A percentile compares a stretch with the other conserved stretches of the same genome.
phyloP scores from a whole-genome alignment of 2,113 vertebrate species.

The Chiloscyllium plagiosum region DNA sequence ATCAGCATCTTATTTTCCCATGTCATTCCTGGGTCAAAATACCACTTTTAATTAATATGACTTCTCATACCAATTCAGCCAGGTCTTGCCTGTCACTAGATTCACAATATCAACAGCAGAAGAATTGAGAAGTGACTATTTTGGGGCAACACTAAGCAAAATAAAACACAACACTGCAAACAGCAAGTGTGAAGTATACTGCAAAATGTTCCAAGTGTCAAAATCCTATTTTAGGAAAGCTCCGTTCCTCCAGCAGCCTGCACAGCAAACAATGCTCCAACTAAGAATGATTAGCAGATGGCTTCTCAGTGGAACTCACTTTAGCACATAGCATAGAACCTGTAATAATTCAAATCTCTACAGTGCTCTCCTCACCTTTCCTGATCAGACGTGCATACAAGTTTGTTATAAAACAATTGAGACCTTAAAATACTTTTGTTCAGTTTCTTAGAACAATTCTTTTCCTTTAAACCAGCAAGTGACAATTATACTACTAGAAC shows the following conservation, averaged over 20 bases:
- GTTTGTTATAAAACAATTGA: not conserved
- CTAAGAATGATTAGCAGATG: not conserved
- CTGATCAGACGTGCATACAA: not conserved
- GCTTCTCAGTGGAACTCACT: not conserved
- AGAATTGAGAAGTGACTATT: not conserved
- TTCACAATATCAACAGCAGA: not conserved
- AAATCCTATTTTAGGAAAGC: not conserved
- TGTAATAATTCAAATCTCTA: too few species aligned
- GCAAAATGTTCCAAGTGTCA: not conserved
- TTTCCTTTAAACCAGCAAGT: constrained; percentile 16
- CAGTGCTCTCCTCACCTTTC: not conserved
- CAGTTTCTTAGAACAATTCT: not conserved
- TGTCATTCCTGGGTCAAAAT: not conserved
- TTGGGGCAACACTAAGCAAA: not conserved
- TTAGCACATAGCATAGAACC: not conserved
- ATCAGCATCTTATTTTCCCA: not conserved
- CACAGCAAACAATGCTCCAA: constrained; percentile 13
- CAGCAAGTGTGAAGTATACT: not conserved
- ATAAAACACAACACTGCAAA: not conserved
- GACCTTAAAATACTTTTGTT: not conserved
- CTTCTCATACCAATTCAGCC: not conserved
- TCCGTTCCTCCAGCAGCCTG: not conserved
- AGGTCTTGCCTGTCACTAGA: not conserved
- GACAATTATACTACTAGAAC: not conserved
- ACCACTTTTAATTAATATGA: not conserved